Evolutionary conservation across 2,797 vertebrate species (phyloP).

Genomic region (Oceanodroma leucorhoa): DNA sequence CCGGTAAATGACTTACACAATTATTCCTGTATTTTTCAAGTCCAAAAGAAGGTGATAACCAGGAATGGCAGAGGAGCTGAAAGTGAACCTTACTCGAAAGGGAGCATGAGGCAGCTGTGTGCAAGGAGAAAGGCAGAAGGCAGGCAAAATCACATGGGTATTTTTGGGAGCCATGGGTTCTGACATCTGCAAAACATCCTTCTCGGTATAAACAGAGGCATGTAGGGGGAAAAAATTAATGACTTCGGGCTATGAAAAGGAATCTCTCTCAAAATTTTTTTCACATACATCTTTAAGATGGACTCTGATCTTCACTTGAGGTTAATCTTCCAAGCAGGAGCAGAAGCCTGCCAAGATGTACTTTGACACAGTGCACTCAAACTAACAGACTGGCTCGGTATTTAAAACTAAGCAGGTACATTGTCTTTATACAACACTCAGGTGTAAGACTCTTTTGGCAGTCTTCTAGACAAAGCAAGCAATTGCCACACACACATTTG

Average conservation of each 20-base stretch:
- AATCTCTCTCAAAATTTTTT: neutral
- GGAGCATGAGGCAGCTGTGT: neutral
- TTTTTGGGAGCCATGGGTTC: neutral
- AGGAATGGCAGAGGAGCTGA: neutral
- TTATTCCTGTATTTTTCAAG: neutral
- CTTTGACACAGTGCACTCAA: neutral
- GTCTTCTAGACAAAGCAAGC: neutral
- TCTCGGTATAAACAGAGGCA: neutral
- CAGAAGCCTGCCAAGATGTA: neutral
- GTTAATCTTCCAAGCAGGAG: neutral
- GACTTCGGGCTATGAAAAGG: neutral
- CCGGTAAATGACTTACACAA: neutral
- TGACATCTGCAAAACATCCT: neutral
- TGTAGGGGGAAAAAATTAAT: neutral
- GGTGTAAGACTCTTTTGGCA: neutral
- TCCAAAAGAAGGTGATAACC: neutral
- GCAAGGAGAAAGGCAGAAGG: neutral
- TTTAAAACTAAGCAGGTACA: neutral
- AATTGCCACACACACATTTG: accelerated
- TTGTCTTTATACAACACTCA: neutral
- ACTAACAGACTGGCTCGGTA: neutral
- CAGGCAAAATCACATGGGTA: neutral
- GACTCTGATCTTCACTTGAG: neutral
- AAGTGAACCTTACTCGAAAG: neutral
- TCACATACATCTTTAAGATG: neutral